Evolutionary conservation across 1,140 invertebrate species (phyloP), one percentile per base, ranked within the genome.

Genomic region (Chymomyza costata): DNA sequence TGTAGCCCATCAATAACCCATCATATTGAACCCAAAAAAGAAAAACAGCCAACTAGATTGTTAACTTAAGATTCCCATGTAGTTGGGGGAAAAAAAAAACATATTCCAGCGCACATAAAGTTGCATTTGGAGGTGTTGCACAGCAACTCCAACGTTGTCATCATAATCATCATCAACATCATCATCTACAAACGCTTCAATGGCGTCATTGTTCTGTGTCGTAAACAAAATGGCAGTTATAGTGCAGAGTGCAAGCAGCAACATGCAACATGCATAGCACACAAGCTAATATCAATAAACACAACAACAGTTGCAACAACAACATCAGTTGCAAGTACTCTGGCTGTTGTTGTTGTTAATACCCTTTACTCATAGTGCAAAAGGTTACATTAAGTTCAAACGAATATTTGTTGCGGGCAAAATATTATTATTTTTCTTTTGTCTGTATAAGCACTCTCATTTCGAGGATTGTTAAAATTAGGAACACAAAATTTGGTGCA

Each of bases 271-370:
- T 76, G 71, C 66, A 78, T 78, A 76, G n/a, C n/a, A n/a, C n/a
- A n/a, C n/a, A n/a, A n/a, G 71, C 70, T 76, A 76, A 76, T 76
- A 76, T 71, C 70, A 76, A 78, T 76, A 76, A 78, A 76, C 57
- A 38, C 68, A 71, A 65, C 62, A 62, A 57, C 67, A 65, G 46
- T 16, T 59, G 45, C 62, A 67, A 47, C 57, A 48, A 49, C 49
- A 54, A 16, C 44, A 57, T 37, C 60, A 45, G 19, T 52, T 58
- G 18, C 52, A 50, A 21, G 35, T 43, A 35, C 30, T 25, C 38
- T 11, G 21, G 17, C 19, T 28, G 58, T 0, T 31, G 25, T 15
- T 32, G 21, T 14, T 45, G 44, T 28, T 16, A 15, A 11, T 21
- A n/a, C n/a, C n/a, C n/a, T n/a, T n/a, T n/a, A n/a, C n/a, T n/a